Base-by-base conservation (phyloP, 23 tunicate genomes). In the Aplidium turbinatum region DNA sequence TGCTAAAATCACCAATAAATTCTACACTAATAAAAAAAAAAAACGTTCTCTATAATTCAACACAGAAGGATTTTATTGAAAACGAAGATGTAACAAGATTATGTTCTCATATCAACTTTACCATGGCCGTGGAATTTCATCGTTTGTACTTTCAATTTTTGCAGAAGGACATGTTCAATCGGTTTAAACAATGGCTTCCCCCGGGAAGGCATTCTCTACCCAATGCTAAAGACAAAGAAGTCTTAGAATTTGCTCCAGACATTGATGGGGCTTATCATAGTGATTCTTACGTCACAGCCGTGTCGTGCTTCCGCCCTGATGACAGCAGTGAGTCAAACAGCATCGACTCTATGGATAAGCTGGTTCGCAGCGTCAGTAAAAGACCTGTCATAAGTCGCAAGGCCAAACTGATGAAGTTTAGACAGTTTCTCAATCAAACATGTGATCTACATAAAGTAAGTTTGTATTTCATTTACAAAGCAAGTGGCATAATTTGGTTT, bases 391-490 rank as follows among this genome's bases (percentile, higher is more conserved):
- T 38, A 6, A 45, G 46, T 13, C 31, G 78, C 56, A 47, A 50
- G 23, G 28, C 54, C 16, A 35, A 71, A 27, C 28, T 70, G 24
- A 38, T 35, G 1, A 57, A 80, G 29, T 76, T 52, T 2, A 24
- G 76, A 23, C 33, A 70, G 39, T 38, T 80, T 20, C 31, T 83
- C 56, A 77, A 75, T 6, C 70, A 83, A 42, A 66, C 65, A 6
- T 83, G 89, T 48, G 89, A 83, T 32, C 36, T 83, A 23, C 80
- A 68, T 54, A 83, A 83, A 57, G 89, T 83, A 19, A 22, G 62
- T 1, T n/a, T n/a, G 47, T 47, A 18, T 0, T 16, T 18, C 11
- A 18, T 0, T 28, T 33, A 16, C n/a, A n/a, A n/a, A n/a, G n/a
- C n/a, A n/a, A n/a, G n/a, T n/a, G n/a, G n/a, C n/a, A n/a, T n/a